These are phyloP conservation scores for Vireo altiloquus DNA, from an alignment of 2,113 vertebrate genomes.

Conservation along the genomic window DNA sequence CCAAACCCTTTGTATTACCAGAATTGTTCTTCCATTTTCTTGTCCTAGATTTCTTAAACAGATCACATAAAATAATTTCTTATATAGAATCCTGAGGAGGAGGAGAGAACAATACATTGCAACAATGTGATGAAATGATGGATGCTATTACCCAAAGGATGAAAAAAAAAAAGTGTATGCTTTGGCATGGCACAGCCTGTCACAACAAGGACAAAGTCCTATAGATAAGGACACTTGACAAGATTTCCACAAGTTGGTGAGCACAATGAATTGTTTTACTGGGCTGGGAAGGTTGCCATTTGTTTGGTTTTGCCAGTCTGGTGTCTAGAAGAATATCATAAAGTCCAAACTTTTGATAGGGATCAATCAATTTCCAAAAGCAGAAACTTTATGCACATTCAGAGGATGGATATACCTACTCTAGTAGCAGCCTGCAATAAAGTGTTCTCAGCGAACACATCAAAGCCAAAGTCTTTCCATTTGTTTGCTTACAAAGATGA, in stretches of 20 bases:
- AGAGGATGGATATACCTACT: neutral
- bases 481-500: neutral
- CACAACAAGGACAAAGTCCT: neutral
- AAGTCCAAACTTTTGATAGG: neutral
- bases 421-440: neutral
- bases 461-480: neutral
- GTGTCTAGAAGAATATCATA: neutral
- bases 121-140: neutral
- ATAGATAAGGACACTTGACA: neutral
- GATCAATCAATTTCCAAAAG: neutral
- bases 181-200: neutral
- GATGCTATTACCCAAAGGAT: neutral
- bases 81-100: neutral
- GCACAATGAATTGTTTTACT: neutral
- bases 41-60: neutral
- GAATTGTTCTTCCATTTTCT: neutral
- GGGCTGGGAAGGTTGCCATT: neutral
- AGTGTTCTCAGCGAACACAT: neutral
- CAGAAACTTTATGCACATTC: neutral
- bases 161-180: accelerated
- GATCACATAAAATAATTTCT: neutral
- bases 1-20: neutral
- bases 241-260: neutral
- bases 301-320: neutral
- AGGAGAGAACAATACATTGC: neutral